Evolutionary conservation across 2,113 vertebrate species (phyloP).

Genomic region (Anthoscopus minutus): DNA sequence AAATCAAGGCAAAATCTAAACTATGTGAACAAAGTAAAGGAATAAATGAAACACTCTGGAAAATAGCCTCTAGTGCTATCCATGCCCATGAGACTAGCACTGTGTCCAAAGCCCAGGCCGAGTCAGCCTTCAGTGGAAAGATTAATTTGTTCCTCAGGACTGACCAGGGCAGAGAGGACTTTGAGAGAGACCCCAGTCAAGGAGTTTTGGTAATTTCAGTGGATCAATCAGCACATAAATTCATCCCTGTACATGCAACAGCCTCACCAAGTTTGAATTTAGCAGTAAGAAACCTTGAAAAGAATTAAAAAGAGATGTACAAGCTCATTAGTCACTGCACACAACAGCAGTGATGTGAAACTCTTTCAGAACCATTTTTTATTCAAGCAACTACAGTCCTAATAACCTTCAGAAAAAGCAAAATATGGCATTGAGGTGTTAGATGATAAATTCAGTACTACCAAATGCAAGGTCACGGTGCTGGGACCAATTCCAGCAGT

Average conservation of each 20-base stretch:
- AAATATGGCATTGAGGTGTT: not conserved
- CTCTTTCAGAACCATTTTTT: not conserved
- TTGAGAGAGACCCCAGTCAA: not conserved
- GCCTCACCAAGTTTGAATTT: not conserved
- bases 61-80: not conserved
- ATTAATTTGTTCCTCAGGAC: not conserved
- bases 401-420: not conserved
- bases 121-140: not conserved
- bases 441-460: not conserved
- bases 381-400: not conserved
- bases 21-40: not conserved
- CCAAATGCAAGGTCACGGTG: not conserved
- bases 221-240: not conserved
- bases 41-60: not conserved
- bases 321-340: not conserved
- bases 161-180: not conserved
- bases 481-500: not conserved
- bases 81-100: not conserved
- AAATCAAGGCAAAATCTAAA: not conserved
- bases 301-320: not conserved
- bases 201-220: not conserved
- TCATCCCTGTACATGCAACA: not conserved
- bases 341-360: not conserved
- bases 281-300: not conserved
- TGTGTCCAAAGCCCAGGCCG: not conserved